Percentiles rank a stretch among this genome's conserved stretches.
phyloP scores from a whole-genome alignment of 2,888 invertebrate genomes.

The Zygothrica quintamaculata region DNA sequence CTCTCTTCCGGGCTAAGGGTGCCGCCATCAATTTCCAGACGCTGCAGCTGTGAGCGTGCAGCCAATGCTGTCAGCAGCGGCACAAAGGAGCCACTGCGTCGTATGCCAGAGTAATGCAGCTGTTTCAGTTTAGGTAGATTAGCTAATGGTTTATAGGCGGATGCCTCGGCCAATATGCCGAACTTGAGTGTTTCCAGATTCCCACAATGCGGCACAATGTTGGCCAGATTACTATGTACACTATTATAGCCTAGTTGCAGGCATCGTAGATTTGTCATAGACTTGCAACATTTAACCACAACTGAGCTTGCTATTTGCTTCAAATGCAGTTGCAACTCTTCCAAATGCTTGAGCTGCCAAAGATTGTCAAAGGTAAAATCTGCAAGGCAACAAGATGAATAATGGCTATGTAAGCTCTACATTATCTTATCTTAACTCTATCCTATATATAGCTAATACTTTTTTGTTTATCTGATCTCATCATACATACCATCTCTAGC shows the following conservation, averaged over 20 bases:
- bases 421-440: no score
- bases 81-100: constrained; percentile 53
- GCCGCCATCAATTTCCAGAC: constrained; percentile 62
- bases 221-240: constrained; percentile 21
- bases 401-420: no score
- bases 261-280: constrained; percentile 33
- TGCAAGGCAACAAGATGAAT: constrained; percentile 13
- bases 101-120: constrained; percentile 50
- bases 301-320: constrained; percentile 6
- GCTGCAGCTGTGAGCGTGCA: constrained; percentile 33
- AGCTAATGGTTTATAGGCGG: constrained; percentile 39
- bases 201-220: constrained; percentile 52
- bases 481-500: constrained; percentile 40
- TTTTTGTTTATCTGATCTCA: neutral
- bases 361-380: constrained; percentile 43
- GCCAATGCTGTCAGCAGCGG: constrained; percentile 45
- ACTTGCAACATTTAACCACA: constrained; percentile 55
- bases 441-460: no score
- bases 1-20: constrained; percentile 43
- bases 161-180: constrained; percentile 47
- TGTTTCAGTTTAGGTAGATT: constrained; percentile 48
- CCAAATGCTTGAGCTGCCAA: constrained; percentile 27
- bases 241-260: constrained; percentile 49
- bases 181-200: constrained; percentile 53
- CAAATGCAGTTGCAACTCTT: constrained; percentile 41